Evolutionary conservation across 53 echinoderm and acorn worm genomes (phyloP).

Genomic region (Actinopyga echinites): DNA sequence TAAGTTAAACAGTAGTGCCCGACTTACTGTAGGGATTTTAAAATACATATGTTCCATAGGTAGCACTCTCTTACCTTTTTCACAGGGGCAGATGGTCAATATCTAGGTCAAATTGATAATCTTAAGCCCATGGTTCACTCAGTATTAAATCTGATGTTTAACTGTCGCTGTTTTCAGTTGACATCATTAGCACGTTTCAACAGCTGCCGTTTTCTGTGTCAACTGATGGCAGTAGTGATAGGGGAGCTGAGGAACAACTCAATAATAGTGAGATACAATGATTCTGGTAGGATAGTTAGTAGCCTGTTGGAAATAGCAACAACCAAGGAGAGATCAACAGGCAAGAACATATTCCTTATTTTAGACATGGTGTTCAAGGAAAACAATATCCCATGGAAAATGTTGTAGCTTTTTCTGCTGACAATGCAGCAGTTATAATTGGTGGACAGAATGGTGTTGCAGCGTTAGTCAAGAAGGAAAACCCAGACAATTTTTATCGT

Average conservation of each 20-base stretch:
- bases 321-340: conserved; percentile 41
- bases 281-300: background rate
- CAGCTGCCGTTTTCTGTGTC: conserved; percentile 21
- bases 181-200: background rate
- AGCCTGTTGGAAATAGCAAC: conserved; percentile 24
- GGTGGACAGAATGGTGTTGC: conserved; percentile 51
- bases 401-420: conserved; percentile 48
- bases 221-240: conserved; percentile 41
- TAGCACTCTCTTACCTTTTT: too few species aligned
- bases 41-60: too few species aligned
- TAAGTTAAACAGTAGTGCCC: too few species aligned
- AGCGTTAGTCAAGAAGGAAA: conserved; percentile 52
- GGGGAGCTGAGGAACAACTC: conserved; percentile 23
- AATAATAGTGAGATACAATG: conserved; percentile 31
- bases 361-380: conserved; percentile 19
- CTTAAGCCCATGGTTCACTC: too few species aligned
- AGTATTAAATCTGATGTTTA: too few species aligned
- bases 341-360: conserved; percentile 44
- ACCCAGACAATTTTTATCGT: conserved; percentile 45
- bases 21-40: too few species aligned
- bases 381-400: conserved; percentile 57
- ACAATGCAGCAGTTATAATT: conserved; percentile 61
- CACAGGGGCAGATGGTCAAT: too few species aligned
- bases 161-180: background rate
- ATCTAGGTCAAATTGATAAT: too few species aligned